A percentile compares a stretch with the other conserved stretches of the same genome.
These are phyloP conservation scores for Columbina picui DNA, from an alignment of 2,113 vertebrate genomes.

Conservation along the genomic window DNA sequence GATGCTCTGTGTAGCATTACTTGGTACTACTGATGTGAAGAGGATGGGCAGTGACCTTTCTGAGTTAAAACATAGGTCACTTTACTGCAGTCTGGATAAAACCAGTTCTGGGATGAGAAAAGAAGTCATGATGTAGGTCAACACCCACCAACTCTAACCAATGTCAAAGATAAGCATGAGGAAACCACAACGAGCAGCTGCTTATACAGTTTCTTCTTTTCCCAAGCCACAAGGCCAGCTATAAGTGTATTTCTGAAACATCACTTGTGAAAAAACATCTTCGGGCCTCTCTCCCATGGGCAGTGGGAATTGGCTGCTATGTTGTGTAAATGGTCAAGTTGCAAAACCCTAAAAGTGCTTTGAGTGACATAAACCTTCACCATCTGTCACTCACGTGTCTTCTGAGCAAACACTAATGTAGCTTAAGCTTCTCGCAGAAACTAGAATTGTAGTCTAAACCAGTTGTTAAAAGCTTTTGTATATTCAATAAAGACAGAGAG, in stretches of 20 bases:
- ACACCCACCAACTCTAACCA: not conserved
- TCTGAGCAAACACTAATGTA: not conserved
- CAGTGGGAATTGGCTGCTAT: not conserved
- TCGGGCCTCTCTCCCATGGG: not conserved
- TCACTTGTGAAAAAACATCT: fast-evolving
- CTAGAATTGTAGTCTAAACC: not conserved
- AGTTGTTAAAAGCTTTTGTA: not conserved
- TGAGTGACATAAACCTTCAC: not conserved
- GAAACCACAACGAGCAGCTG: not conserved
- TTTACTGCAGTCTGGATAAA: not conserved
- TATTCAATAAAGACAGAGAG: not conserved
- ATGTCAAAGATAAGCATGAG: not conserved
- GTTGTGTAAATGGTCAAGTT: not conserved
- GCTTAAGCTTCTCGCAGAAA: not conserved
- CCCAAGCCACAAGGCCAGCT: not conserved
- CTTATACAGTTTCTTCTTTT: constrained; percentile 8
- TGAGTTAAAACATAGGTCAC: not conserved
- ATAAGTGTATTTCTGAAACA: not conserved
- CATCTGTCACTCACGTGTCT: not conserved
- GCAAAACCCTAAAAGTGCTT: not conserved
- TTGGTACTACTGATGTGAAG: not conserved
- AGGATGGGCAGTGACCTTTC: not conserved
- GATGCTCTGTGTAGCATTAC: fast-evolving
- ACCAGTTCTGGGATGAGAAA: not conserved
- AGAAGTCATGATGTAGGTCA: not conserved